These are phyloP conservation scores for Orientallactaga bullata DNA, from an alignment of 2,113 vertebrate species.

Conservation along the genomic window DNA sequence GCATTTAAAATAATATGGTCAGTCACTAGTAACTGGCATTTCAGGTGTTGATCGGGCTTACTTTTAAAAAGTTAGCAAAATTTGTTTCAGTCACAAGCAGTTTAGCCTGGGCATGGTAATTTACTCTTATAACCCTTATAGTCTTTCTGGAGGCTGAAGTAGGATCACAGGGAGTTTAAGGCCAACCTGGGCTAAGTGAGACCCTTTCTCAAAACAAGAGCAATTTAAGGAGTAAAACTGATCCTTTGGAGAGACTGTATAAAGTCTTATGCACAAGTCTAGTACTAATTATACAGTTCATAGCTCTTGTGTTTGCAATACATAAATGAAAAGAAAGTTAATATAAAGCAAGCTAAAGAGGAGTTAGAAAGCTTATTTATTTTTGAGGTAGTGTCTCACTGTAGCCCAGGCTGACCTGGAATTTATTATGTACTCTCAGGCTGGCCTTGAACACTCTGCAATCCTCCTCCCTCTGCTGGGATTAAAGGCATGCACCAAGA, in stretches of 20 bases:
- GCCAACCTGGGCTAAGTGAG: neutral
- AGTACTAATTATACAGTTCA: neutral
- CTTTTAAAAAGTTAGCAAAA: constrained; percentile 39
- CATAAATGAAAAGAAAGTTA: neutral
- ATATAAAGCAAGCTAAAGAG: no score
- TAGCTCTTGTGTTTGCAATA: neutral
- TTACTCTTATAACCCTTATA: neutral
- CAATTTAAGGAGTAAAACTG: neutral
- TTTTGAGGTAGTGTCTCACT: neutral
- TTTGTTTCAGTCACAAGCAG: constrained; percentile 37
- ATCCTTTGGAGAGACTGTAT: neutral
- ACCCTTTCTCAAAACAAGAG: neutral
- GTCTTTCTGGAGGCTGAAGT: neutral
- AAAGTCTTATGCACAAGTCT: neutral
- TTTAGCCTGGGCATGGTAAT: neutral
- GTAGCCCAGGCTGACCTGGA: neutral
- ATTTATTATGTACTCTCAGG: neutral
- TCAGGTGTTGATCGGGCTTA: neutral
- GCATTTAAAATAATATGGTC: neutral
- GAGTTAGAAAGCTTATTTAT: no score
- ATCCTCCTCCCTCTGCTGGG: neutral
- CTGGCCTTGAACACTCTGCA: no score
- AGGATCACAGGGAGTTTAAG: neutral
- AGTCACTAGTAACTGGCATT: neutral
- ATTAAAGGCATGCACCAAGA: no score